Conservation (phyloP, 35 echinoderm and acorn worm genomes). For the Apostichopus parvimensis region DNA sequence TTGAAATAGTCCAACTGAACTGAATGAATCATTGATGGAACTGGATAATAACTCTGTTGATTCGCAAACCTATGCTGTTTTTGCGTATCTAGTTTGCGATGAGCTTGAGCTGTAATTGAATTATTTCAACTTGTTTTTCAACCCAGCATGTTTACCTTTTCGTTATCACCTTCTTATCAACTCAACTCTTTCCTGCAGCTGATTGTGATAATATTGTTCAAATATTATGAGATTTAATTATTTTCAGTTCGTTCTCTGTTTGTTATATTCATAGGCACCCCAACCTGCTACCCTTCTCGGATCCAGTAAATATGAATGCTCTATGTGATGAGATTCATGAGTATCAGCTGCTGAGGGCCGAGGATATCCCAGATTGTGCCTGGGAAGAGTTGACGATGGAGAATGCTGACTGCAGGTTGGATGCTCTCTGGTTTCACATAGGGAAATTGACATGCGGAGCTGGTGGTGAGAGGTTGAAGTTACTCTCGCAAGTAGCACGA, state of each 20-base stretch:
- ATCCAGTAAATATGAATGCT: conserved; percentile 14
- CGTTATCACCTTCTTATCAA: too few species aligned
- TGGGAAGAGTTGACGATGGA: conserved; percentile 4
- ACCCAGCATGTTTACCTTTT: not conserved
- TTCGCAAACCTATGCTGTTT: conserved; percentile 20
- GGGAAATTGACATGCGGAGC: conserved; percentile 16
- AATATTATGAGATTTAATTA: conserved; percentile 6
- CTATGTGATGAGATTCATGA: conserved; percentile 5
- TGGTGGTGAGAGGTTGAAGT: conserved; percentile 7
- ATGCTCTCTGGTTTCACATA: conserved; percentile 16
- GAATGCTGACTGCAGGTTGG: conserved; percentile 11
- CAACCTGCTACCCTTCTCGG: conserved; percentile 15
- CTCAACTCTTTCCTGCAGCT: too few species aligned
- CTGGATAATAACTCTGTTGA: not conserved
- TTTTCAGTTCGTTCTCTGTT: conserved; percentile 1
- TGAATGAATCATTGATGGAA: conserved; percentile 7
- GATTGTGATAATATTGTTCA: not conserved
- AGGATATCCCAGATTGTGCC: conserved; percentile 8
- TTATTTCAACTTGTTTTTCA: conserved; percentile 17
- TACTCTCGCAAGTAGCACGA: conserved; percentile 12
- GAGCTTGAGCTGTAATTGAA: not conserved
- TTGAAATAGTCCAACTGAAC: not conserved
- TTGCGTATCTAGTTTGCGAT: conserved; percentile 1
- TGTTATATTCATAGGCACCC: conserved; percentile 21
- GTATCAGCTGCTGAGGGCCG: conserved; percentile 10